A percentile compares a stretch with the other conserved stretches of the same genome.
Conservation (phyloP, 2,797 vertebrate species). For the Tiaroga cobitis region DNA sequence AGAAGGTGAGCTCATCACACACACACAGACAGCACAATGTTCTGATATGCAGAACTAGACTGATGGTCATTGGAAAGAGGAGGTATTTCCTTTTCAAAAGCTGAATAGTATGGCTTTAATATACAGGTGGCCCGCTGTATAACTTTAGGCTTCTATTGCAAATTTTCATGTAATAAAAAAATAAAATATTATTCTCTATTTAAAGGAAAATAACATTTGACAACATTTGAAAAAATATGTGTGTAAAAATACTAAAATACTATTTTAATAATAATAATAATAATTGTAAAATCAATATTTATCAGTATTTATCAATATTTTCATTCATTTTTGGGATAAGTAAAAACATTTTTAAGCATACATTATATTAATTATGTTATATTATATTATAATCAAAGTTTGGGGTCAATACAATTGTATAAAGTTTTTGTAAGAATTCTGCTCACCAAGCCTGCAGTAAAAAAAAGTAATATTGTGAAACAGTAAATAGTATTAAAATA, state of each 20-base stretch:
- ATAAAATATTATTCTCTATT: background rate
- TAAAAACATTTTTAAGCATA: too few species aligned
- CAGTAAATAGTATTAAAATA: background rate
- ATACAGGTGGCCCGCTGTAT: background rate
- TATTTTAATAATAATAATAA: background rate
- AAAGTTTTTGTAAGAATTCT: background rate
- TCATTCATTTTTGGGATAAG: too few species aligned
- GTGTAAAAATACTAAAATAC: background rate
- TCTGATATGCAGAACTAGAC: background rate
- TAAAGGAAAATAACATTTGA: background rate
- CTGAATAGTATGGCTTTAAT: background rate
- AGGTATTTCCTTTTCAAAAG: background rate
- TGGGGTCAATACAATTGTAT: background rate
- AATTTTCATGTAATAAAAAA: background rate
- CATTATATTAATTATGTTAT: too few species aligned
- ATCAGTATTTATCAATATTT: too few species aligned
- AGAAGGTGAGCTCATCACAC: constrained; percentile 17
- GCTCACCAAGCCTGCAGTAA: background rate
- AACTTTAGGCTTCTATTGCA: background rate
- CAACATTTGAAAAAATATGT: background rate
- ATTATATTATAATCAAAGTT: background rate
- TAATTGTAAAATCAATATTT: background rate
- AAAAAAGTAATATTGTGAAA: background rate
- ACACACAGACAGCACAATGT: background rate
- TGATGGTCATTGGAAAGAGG: background rate